Base-by-base conservation (phyloP, 2,797 vertebrate genomes). In the Hylomyscus alleni region DNA sequence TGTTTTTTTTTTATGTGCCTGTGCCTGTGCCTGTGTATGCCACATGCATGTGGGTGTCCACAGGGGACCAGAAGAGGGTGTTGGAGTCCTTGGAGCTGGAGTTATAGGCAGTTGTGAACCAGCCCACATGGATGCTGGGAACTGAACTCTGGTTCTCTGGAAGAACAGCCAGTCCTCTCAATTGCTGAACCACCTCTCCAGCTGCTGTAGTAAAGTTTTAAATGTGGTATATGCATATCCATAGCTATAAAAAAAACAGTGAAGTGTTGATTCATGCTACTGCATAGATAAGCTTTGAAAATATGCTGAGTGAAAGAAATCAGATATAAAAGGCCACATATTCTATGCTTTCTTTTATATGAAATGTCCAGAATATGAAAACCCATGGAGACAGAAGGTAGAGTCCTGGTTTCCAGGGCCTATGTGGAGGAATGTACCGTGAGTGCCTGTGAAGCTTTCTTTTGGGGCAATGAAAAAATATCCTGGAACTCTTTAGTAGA, bases 401-500 rank as follows among this genome's bases (percentile, higher is more conserved):
- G 65, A 84, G 52, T 52, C 82, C 50, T 78, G 86, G 13, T 81
- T 88, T 29, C 62, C 73, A 85, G 22, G 76, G 62, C 15, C 26
- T 58, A 8, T 29, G 19, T 62, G 31, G n/a, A 37, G 44, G 34
- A 76, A 58, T 76, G 34, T 1, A 29, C 22, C 24, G 44, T 69
- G 47, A 86, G 65, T 37, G 54, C 15, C 34, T 4, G 0, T 34
- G 17, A 54, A 14, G n/a, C 40, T 47, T 93, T 69, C 40, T 93
- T 89, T 50, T 44, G 87, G 75, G 56, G 6, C 56, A 44, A 94
- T 78, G 65, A 94, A 60, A 44, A 44, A 62, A 67, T 40, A 72
- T 86, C 77, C 37, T 73, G 44, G 52, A 90, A 73, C 92, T 73
- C 50, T 54, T 86, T 58, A 90, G 75, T 58, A 22, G n/a, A 62